phyloP scores from a whole-genome alignment of 2,797 vertebrate species.

The Eidolon dupreanum region DNA sequence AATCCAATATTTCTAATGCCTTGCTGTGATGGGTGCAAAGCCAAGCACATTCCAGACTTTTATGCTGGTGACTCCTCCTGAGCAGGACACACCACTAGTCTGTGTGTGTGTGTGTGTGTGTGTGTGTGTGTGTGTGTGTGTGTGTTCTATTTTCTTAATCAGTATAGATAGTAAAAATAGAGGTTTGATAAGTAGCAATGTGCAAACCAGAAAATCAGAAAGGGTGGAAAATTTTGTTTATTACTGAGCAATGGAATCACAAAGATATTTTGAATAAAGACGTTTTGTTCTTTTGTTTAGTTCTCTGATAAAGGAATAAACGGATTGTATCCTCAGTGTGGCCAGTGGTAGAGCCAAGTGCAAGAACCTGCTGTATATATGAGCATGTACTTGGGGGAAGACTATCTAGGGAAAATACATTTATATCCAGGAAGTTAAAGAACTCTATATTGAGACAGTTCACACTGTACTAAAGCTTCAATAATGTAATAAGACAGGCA shows the following conservation, averaged over 20 bases:
- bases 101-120: neutral
- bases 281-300: neutral
- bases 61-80: conserved; percentile 76
- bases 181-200: conserved; percentile 76
- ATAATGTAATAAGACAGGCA: neutral
- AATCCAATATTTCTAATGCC: conserved; percentile 86
- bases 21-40: conserved; percentile 81
- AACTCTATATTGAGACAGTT: neutral
- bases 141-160: conserved; percentile 45
- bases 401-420: neutral
- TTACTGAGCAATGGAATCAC: conserved; percentile 78
- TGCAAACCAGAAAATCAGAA: conserved; percentile 61
- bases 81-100: conserved; percentile 55
- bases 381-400: neutral
- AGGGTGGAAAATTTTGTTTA: conserved; percentile 62
- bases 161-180: conserved; percentile 23
- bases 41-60: conserved; percentile 85
- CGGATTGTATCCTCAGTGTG: neutral
- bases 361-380: neutral
- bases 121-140: conserved; percentile 56
- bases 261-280: conserved; percentile 67
- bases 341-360: neutral
- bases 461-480: neutral
- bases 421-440: neutral
- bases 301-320: neutral